Base-by-base conservation (phyloP, 2,113 vertebrate genomes). In the Carassius auratus region DNA sequence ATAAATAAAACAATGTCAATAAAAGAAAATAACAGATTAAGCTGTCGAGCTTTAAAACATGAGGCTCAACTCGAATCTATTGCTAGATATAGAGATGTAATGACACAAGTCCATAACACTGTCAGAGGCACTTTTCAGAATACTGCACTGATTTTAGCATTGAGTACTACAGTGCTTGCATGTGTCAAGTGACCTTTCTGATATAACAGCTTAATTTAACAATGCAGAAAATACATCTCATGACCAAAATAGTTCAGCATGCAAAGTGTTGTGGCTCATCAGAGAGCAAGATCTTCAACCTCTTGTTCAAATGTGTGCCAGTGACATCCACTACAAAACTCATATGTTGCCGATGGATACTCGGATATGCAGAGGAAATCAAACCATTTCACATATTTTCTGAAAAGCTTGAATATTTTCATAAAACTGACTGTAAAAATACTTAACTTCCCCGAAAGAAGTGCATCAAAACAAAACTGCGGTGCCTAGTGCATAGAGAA, bases 1-100 rank as follows among this genome's bases (percentile, higher is more conserved):
- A 84, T 86, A 76, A 84, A 81, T 86, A 86, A 86, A 84, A 84
- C 68, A 50, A 62, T 38, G 15, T 79, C 57, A 81, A 50, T 81
- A 62, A 79, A 86, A 88, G 84, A 76, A 78, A 57, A 48, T 36
- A 19, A 21, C 4, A 3, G 3, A 6, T 33, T 48, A 45, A 30
- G 55, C 52, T 9, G 75, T 42, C 23, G 30, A 5, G 17, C 33
- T 42, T 75, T 52, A 66, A 78, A 81, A 81, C 6, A 2, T 15
- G 17, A 62, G 21, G 15, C 50, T 78, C 30, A 23, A 68, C 80
- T 83, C 73, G 36, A 74, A 76, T 26, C 45, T 87, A 84, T 84
- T 87, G 86, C 71, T 84, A 30, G 52, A 45, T 73, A 13, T 1
- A 73, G 71, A 81, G 62, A 61, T 5, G 55, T 14, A 14, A n/a